phyloP scores from a whole-genome alignment of 2,113 vertebrate genomes.

The Amblyornis subalaris region DNA sequence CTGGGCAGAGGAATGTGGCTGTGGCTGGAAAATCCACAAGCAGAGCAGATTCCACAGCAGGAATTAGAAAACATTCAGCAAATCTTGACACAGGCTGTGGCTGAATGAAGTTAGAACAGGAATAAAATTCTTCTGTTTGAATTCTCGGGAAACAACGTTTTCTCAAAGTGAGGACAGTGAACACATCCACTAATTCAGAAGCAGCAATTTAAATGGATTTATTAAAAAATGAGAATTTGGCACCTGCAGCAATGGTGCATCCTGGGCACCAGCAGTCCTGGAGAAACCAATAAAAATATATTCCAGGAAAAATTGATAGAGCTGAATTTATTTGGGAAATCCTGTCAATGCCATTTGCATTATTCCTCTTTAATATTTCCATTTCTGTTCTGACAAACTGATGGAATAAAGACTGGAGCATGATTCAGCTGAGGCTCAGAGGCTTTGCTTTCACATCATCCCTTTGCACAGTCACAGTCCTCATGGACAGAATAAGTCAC shows the following conservation, averaged over 20 bases:
- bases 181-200: background rate
- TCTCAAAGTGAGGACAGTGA: background rate
- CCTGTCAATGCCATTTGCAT: background rate
- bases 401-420: background rate
- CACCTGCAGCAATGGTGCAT: background rate
- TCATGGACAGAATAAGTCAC: background rate
- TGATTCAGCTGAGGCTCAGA: background rate
- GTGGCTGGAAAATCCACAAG: background rate
- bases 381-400: background rate
- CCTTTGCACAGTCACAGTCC: background rate
- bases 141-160: background rate
- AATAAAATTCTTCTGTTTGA: background rate
- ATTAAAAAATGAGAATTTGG: background rate
- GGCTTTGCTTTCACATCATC: background rate
- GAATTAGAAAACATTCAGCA: background rate
- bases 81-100: background rate
- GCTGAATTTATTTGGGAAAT: background rate
- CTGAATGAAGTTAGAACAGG: background rate
- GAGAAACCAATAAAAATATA: background rate
- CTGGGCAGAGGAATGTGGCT: background rate
- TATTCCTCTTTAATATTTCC: background rate
- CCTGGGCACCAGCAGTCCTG: background rate
- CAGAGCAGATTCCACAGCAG: background rate
- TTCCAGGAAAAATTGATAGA: background rate
- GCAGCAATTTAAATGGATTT: background rate